phyloP scores from a whole-genome alignment of 35 echinoderm and acorn worm genomes.

The Heliocidaris tuberculata region DNA sequence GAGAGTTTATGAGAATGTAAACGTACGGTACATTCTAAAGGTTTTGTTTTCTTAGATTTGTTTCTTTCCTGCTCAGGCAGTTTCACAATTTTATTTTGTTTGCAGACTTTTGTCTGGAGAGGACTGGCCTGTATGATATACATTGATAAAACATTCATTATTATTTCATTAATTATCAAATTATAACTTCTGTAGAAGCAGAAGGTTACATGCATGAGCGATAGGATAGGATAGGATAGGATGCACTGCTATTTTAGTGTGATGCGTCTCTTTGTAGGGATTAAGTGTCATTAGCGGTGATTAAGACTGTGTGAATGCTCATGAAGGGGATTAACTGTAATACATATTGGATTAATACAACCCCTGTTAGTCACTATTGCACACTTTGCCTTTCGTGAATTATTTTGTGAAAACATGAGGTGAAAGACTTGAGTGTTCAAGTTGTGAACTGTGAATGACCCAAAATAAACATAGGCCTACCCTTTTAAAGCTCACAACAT shows the following conservation, averaged over 20 bases:
- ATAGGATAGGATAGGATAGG: not conserved
- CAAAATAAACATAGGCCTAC: not conserved
- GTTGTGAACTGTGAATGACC: not conserved
- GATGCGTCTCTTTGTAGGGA: slow-evolving; percentile 14
- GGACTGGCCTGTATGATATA: too few relatives aligned
- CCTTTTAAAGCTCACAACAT: not conserved
- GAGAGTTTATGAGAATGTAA: too few relatives aligned
- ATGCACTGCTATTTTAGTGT: slow-evolving; percentile 25
- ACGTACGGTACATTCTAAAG: too few relatives aligned
- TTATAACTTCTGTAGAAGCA: not conserved
- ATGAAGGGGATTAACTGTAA: slow-evolving; percentile 7
- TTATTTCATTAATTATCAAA: not conserved
- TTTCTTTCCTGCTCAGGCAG: too few relatives aligned
- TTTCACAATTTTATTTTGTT: too few relatives aligned
- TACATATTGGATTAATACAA: not conserved
- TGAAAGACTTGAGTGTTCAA: not conserved
- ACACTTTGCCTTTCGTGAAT: not conserved
- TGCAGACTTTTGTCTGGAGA: too few relatives aligned
- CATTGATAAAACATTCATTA: too few relatives aligned
- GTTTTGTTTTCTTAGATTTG: too few relatives aligned
- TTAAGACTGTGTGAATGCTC: slow-evolving; percentile 24
- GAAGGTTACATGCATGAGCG: not conserved
- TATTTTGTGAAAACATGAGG: not conserved
- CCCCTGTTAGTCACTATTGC: not conserved
- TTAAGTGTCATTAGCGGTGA: slow-evolving; percentile 44